Conservation (phyloP, 1,140 invertebrate species). For the Amyelois transitella region DNA sequence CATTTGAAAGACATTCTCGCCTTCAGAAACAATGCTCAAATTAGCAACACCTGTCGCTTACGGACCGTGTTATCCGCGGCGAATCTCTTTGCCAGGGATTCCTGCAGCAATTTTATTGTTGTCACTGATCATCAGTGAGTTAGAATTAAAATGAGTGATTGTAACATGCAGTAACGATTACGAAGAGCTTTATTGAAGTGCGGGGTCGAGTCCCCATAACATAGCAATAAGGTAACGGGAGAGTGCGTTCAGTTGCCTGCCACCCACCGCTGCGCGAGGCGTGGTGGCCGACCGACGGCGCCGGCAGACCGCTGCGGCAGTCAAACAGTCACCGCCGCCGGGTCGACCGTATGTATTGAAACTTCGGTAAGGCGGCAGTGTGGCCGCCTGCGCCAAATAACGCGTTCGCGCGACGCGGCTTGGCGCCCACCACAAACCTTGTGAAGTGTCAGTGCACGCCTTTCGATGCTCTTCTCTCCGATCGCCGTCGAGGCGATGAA, state of each 20-base stretch:
- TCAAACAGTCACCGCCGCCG: slow-evolving; percentile 59
- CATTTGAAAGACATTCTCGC: slow-evolving; percentile 36
- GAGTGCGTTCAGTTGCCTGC: slow-evolving; percentile 52
- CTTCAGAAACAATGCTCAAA: slow-evolving; percentile 25
- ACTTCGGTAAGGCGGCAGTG: slow-evolving; percentile 40
- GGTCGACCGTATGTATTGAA: slow-evolving; percentile 45
- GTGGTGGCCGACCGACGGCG: slow-evolving; percentile 53
- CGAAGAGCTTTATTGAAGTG: slow-evolving; percentile 52
- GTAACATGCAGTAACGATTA: slow-evolving; percentile 37
- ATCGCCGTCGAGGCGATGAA: slow-evolving; percentile 71
- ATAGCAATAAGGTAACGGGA: slow-evolving; percentile 70
- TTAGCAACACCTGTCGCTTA: slow-evolving; percentile 20
- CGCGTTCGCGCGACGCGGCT: slow-evolving; percentile 36
- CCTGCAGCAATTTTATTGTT: neutral
- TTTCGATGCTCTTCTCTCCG: slow-evolving; percentile 70
- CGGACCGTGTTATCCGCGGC: slow-evolving; percentile 10
- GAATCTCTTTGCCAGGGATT: slow-evolving; percentile 12
- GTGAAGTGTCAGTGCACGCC: slow-evolving; percentile 54
- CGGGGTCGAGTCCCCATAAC: slow-evolving; percentile 67
- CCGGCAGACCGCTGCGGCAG: slow-evolving; percentile 34
- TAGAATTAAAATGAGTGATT: slow-evolving; percentile 8
- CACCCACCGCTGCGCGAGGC: slow-evolving; percentile 60
- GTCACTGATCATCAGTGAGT: slow-evolving; percentile 8
- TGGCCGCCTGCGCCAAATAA: slow-evolving; percentile 60
- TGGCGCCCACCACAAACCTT: slow-evolving; percentile 23